Percentiles rank a stretch among this genome's conserved stretches.
Evolutionary conservation across 2,113 vertebrate species (phyloP).

Genomic region (Zosterops pallidus): DNA sequence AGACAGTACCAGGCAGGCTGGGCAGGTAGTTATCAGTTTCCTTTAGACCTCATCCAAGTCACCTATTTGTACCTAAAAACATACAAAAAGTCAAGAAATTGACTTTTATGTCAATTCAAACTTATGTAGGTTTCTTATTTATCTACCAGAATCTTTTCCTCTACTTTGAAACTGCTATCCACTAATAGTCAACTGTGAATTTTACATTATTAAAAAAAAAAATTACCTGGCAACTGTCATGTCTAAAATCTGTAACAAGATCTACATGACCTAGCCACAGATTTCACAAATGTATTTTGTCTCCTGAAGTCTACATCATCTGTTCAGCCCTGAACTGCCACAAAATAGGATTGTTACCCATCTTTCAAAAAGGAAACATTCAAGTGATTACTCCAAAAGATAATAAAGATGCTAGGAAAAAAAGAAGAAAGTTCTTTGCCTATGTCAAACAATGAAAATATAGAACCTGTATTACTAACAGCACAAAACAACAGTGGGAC

Average conservation of each 20-base stretch:
- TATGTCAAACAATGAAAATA: not conserved
- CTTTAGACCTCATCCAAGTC: not conserved
- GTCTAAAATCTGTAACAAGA: not conserved
- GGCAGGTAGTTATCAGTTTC: not conserved
- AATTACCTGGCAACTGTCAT: not conserved
- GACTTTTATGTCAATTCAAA: not conserved
- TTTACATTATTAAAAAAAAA: not conserved
- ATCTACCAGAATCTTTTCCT: not conserved
- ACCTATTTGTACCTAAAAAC: not conserved
- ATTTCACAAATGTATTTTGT: not conserved
- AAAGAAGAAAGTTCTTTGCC: not conserved
- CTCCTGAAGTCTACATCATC: not conserved
- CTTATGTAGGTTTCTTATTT: not conserved
- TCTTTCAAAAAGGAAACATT: not conserved
- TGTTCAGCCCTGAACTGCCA: not conserved
- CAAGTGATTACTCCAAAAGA: not conserved
- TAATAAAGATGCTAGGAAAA: not conserved
- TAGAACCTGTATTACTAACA: not conserved
- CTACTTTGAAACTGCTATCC: not conserved
- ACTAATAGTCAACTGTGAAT: not conserved
- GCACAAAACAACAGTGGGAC: not conserved
- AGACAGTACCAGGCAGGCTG: not conserved
- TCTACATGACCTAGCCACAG: not conserved
- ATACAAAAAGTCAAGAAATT: not conserved
- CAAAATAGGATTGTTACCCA: not conserved